Percentiles rank a stretch among this genome's conserved stretches.
These are phyloP conservation scores for Chironomus tepperi DNA, from an alignment of 1,140 invertebrate species.

Conservation along the genomic window DNA sequence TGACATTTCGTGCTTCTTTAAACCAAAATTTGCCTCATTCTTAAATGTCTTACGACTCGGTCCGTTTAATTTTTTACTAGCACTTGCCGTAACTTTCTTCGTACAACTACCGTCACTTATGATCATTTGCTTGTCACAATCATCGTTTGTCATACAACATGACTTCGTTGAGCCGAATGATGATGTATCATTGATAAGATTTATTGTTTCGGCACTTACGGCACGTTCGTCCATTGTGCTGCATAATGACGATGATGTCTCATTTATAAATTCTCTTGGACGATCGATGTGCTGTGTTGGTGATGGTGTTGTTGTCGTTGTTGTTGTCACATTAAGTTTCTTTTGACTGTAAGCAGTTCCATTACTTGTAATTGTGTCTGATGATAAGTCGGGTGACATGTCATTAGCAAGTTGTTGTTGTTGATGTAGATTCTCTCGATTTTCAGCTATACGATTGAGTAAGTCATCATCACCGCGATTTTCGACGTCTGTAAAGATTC, in stretches of 20 bases:
- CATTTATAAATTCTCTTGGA: not conserved
- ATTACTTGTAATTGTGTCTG: constrained; percentile 36
- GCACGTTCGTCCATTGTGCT: not conserved
- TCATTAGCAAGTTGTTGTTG: constrained; percentile 33
- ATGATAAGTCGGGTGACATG: constrained; percentile 49
- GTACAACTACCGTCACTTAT: constrained; percentile 11
- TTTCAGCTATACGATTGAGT: constrained; percentile 31
- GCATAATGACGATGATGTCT: not conserved
- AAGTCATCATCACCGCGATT: constrained; percentile 44
- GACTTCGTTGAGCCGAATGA: constrained; percentile 16
- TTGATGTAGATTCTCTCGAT: constrained; percentile 28
- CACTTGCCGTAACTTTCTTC: constrained; percentile 1
- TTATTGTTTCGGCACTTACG: not conserved
- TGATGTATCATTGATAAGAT: not conserved
- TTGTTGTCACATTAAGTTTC: constrained; percentile 15
- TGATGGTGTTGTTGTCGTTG: constrained; percentile 3
- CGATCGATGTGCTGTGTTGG: constrained; percentile 6
- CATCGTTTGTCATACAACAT: not conserved
- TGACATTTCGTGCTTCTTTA: constrained; percentile 55
- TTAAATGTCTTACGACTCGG: constrained; percentile 33
- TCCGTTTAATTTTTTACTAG: not conserved
- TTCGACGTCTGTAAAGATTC: constrained; percentile 75
- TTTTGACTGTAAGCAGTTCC: constrained; percentile 34
- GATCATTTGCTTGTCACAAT: constrained; percentile 17
- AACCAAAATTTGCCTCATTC: constrained; percentile 45